Percentiles rank a stretch among this genome's conserved stretches.
Evolutionary conservation across 2,113 vertebrate species (phyloP).

Genomic region (Typhlomys cinereus): DNA sequence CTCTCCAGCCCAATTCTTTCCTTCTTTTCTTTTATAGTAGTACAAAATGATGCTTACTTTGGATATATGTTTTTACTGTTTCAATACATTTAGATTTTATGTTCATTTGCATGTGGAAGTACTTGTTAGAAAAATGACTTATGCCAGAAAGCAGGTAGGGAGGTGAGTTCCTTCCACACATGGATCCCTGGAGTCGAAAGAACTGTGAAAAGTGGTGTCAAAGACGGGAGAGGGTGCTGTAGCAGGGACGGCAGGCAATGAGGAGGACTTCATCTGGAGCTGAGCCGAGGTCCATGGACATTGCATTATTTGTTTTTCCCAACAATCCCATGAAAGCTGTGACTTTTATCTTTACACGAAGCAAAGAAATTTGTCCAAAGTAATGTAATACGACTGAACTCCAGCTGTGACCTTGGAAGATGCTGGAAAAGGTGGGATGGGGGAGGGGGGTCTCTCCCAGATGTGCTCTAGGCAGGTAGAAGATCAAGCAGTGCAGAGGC

Average conservation of each 20-base stretch:
- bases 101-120: conserved; percentile 29
- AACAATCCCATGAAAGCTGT: background rate
- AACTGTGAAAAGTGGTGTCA: background rate
- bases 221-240: background rate
- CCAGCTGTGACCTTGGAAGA: background rate
- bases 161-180: conserved; percentile 27
- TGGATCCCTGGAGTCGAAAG: conserved; percentile 19
- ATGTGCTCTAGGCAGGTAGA: no score
- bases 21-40: background rate
- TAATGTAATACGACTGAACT: background rate
- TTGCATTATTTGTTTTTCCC: background rate
- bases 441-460: background rate
- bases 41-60: conserved; percentile 17
- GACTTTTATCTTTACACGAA: background rate
- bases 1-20: no score
- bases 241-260: background rate
- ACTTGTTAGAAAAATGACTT: conserved; percentile 46
- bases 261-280: background rate
- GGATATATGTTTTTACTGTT: background rate
- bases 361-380: background rate
- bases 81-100: conserved; percentile 50
- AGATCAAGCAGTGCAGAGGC: background rate
- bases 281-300: background rate
- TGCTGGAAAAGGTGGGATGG: background rate
- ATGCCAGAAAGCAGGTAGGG: conserved; percentile 39